Base-by-base conservation (phyloP, 23 tunicate genomes). In the Aplidium turbinatum region DNA sequence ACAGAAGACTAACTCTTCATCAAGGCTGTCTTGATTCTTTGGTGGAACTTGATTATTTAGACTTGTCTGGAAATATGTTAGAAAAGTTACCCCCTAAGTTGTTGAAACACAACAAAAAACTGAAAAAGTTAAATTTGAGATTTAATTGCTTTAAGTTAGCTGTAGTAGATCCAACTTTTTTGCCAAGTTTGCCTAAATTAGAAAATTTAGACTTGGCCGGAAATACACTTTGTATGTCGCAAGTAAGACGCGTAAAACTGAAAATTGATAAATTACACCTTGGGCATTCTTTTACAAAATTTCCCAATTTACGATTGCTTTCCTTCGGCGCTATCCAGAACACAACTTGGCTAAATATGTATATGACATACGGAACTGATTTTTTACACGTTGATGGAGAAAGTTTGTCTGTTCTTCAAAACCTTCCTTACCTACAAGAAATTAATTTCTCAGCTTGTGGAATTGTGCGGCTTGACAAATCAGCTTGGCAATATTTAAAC, bases 61-160 rank as follows among this genome's bases (percentile, higher is more conserved):
- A 60, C 31, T 26, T 60, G n/a, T 60, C 68, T 28, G 68, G 68
- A 28, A 60, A 60, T 38, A 60, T 60, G 68, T 4, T 60, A 6
- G 4, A 13, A 6, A 13, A 13, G 11, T 60, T 27, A 20, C 36
- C 68, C 9, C 7, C 13, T 20, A 4, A 6, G 9, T 60, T 60
- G 7, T 38, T 60, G 4, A 3, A 36, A 4, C 16, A 60, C 6
- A 60, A 30, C 20, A 27, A 3, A 4, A 27, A 60, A 31, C 36
- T 60, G 3, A 30, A 27, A 60, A 5, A 36, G 68, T 60, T 27
- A 20, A 60, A 60, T 27, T 60, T 60, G 68, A 38, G 38, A 5
- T 60, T 60, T 30, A 60, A 60, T 30, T 60, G 68, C 38, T 26
- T 60, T 4, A 60, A 60, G 31, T 4, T 9, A 9, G 3, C 11